phyloP scores from a whole-genome alignment of 2,113 vertebrate species.

The Oreochromis spilurus region DNA sequence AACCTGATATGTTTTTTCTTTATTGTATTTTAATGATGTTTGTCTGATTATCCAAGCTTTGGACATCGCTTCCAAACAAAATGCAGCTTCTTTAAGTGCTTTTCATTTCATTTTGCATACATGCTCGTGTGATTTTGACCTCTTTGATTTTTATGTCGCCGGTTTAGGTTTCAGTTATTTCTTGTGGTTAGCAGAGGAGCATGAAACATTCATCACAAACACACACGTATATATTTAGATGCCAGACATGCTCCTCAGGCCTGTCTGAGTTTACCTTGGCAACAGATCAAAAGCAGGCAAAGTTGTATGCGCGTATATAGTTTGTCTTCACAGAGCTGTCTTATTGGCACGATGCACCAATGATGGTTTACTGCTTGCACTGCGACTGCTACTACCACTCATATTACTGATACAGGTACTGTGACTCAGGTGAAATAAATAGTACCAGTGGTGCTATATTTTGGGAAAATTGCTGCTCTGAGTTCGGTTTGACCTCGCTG shows the following conservation, averaged over 20 bases:
- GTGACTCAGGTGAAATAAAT: background rate
- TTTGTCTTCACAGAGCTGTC: background rate
- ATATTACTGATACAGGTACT: background rate
- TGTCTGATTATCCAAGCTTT: background rate
- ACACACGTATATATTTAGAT: background rate
- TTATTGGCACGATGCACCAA: background rate
- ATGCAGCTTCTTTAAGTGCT: background rate
- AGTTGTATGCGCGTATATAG: background rate
- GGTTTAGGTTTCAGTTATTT: background rate
- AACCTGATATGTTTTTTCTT: background rate
- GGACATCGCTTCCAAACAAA: background rate
- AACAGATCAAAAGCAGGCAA: background rate
- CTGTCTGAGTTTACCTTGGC: conserved; percentile 28
- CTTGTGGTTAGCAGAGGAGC: background rate
- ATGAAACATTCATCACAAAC: background rate
- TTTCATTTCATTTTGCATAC: background rate
- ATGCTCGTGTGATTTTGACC: background rate
- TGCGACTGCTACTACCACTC: background rate
- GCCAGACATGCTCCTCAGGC: conserved; percentile 15
- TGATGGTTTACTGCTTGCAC: background rate
- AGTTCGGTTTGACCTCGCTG: conserved; percentile 49
- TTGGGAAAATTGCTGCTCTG: conserved; percentile 1
- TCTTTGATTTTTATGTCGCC: background rate
- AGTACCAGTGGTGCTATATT: background rate
- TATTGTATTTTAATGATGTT: background rate